Conservation (phyloP, 92 coral and sea anemone genomes). For the Porites divaricata region DNA sequence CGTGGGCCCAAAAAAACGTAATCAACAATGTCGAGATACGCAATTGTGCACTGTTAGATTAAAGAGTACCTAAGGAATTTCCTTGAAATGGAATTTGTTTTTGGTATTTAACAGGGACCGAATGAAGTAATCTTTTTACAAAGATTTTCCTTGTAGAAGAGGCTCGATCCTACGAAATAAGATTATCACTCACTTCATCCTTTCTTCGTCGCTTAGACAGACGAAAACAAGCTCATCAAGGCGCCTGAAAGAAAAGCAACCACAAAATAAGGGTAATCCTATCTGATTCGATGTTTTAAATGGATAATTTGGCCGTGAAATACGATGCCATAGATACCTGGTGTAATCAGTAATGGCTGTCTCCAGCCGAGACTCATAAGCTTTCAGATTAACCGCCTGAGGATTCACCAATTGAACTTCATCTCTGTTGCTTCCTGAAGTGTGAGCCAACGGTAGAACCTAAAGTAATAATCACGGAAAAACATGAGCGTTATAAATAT, state of each 20-base stretch:
- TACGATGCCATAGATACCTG: conserved; percentile 40
- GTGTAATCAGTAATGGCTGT: conserved; percentile 70
- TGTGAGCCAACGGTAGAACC: conserved; percentile 90
- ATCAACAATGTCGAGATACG: too few species aligned
- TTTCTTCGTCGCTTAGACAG: conserved; percentile 80
- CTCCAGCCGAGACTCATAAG: conserved; percentile 81
- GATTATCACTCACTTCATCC: conserved; percentile 70
- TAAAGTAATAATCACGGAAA: conserved; percentile 1
- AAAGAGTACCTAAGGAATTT: too few species aligned
- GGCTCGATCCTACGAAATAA: too few species aligned
- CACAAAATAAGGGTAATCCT: neutral
- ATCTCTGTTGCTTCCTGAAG: conserved; percentile 88
- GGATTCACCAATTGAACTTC: conserved; percentile 89
- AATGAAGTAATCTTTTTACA: too few species aligned
- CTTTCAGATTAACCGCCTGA: conserved; percentile 85
- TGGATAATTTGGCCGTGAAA: neutral
- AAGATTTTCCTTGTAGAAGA: too few species aligned
- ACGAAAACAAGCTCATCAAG: conserved; percentile 79
- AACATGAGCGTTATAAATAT: neutral
- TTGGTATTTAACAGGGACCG: too few species aligned
- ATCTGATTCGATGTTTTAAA: too few species aligned
- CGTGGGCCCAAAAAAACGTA: too few species aligned
- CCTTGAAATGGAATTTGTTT: too few species aligned
- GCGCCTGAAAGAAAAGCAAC: conserved; percentile 44
- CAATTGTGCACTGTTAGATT: too few species aligned